Base-by-base conservation (phyloP, 2,113 vertebrate genomes). In the Xyliphius kryptos region DNA sequence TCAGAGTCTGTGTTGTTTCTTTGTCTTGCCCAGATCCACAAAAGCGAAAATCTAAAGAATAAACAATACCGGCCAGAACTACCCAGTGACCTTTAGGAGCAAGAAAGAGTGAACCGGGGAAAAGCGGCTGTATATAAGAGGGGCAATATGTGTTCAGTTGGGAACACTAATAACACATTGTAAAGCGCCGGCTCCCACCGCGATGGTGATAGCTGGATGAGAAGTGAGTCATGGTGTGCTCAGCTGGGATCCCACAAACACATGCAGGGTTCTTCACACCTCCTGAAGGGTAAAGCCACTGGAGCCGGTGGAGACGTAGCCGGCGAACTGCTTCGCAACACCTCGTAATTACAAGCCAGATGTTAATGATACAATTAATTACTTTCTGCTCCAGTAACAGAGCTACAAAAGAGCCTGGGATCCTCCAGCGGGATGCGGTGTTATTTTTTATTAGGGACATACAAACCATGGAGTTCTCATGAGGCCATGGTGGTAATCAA, bases 291-390 rank as follows among this genome's bases (percentile, higher is more conserved):
- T 62, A 51, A 63, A 15, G 41, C 40, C 40, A 41, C 40, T 41
- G 40, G 40, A 41, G 58, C 56, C 51, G 43, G 37, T 37, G 41
- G 62, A 69, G 66, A 56, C 64, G 75, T 11, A 68, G 68, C 75
- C 71, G 49, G 19, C 19, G 46, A 59, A 58, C 38, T 52, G 76
- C 74, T 70, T 50, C 76, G 54, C 62, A 57, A 69, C 71, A 67
- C 14, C 12, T 80, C 71, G 77, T 74, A 81, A 81, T 82, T 77
- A 78, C 74, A 82, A 76, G 81, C 73, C 43, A 57, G 70, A 81
- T 75, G 71, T 69, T 81, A 84, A 82, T 82, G 74, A 78, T 73
- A 80, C 78, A 71, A 78, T 80, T 79, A 77, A 82, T 80, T 78
- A 78, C 61, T 71, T 61, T 54, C 53, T 73, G 73, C 77, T 68